Conservation (phyloP, 2,888 invertebrate genomes). For the Eueremaeus valkanovi region DNA sequence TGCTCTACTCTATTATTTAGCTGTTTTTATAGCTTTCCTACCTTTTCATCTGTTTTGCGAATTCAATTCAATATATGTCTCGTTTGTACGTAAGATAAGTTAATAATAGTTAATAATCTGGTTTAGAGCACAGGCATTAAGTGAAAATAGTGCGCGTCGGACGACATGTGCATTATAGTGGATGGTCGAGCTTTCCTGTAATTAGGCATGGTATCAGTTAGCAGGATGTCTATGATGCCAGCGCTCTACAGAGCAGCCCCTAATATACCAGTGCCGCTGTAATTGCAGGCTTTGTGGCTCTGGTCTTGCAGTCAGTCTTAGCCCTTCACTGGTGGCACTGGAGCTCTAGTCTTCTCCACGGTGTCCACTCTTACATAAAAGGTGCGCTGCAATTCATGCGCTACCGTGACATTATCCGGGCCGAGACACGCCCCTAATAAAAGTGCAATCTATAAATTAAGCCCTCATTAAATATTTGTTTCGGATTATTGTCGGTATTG, state of each 20-base stretch:
- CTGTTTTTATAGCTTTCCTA: slow-evolving; percentile 2
- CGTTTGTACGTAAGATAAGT: slow-evolving; percentile 13
- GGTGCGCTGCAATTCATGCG: slow-evolving; percentile 18
- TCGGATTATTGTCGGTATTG: not conserved
- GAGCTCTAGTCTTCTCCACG: slow-evolving; percentile 4
- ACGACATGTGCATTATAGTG: slow-evolving; percentile 31
- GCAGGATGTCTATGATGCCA: slow-evolving; percentile 33
- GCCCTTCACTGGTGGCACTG: not conserved
- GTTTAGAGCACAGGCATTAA: slow-evolving; percentile 14
- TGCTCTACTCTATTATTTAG: slow-evolving; percentile 28
- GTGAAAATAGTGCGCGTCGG: slow-evolving; percentile 2
- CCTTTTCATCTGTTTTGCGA: not conserved
- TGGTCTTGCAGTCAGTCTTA: too few species aligned
- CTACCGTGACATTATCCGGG: slow-evolving; percentile 31
- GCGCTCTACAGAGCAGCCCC: not conserved
- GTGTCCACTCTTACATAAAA: slow-evolving; percentile 32
- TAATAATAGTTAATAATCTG: slow-evolving; percentile 31
- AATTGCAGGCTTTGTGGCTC: slow-evolving; percentile 32
- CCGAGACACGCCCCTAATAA: slow-evolving; percentile 7
- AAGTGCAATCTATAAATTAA: slow-evolving; percentile 21
- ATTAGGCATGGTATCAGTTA: slow-evolving; percentile 31
- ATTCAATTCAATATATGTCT: slow-evolving; percentile 7
- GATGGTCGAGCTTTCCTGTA: slow-evolving; percentile 35
- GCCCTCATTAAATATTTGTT: slow-evolving; percentile 25
- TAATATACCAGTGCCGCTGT: slow-evolving; percentile 17